These are phyloP conservation scores for Euthynnus affinis DNA, from an alignment of 2,797 vertebrate genomes.

Conservation along the genomic window DNA sequence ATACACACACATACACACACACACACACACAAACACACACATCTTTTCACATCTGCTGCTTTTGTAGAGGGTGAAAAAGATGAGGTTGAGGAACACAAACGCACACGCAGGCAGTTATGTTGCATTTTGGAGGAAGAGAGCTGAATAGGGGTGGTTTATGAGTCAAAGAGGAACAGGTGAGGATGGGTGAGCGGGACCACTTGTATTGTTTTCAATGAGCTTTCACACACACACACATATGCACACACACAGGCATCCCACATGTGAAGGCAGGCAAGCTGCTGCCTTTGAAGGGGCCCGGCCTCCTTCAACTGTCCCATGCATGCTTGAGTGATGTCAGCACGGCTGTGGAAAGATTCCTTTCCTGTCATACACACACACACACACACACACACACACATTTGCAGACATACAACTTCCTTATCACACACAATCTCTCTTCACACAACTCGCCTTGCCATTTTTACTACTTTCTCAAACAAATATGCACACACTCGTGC, in stretches of 20 bases:
- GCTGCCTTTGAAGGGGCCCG: conserved; percentile 70
- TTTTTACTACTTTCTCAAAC: conserved; percentile 53
- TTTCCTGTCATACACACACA: conserved; percentile 75
- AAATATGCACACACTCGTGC: conserved; percentile 34
- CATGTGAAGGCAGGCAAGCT: conserved; percentile 73
- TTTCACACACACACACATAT: conserved; percentile 20
- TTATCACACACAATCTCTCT: conserved; percentile 49
- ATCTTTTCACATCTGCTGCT: conserved; percentile 44
- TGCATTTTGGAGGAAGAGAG: conserved; percentile 50
- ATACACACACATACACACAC: conserved; percentile 37
- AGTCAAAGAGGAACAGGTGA: conserved; percentile 72
- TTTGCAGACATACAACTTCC: background rate
- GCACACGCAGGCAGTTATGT: conserved; percentile 14
- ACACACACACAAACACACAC: conserved; percentile 24
- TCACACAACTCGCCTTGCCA: conserved; percentile 15
- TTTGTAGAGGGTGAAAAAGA: conserved; percentile 41
- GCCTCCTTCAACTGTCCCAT: conserved; percentile 78
- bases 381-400: conserved; percentile 24
- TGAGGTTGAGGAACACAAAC: conserved; percentile 29
- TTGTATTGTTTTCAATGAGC: conserved; percentile 24
- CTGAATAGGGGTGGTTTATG: conserved; percentile 55
- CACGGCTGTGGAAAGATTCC: conserved; percentile 81
- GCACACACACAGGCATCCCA: conserved; percentile 45
- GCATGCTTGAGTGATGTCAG: conserved; percentile 81
- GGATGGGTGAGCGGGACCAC: conserved; percentile 46